A percentile compares a stretch with the other conserved stretches of the same genome.
These are phyloP conservation scores for Okapia johnstoni DNA, from an alignment of 2,113 vertebrate species.

Conservation along the genomic window DNA sequence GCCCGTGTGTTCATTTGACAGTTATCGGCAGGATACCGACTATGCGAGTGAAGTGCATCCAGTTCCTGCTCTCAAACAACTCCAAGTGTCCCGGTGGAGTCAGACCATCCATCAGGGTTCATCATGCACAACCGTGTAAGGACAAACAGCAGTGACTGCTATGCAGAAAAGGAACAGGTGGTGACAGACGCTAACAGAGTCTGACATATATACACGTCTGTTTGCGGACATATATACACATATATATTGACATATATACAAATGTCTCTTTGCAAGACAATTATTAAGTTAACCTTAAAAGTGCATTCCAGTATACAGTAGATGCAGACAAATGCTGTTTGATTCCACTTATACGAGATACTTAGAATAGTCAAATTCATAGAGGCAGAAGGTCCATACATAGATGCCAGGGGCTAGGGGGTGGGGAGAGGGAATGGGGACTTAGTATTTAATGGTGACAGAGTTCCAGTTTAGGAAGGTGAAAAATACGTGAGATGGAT, in stretches of 20 bases:
- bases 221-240: not conserved
- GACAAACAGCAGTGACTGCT: not conserved
- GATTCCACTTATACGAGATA: not conserved
- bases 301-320: not conserved
- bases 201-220: not conserved
- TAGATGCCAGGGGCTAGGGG: not conserved
- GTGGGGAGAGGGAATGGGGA: not conserved
- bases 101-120: not conserved
- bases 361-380: not conserved
- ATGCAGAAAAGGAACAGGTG: not conserved
- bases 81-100: not conserved
- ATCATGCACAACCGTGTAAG: not conserved
- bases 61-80: not conserved
- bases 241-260: not conserved
- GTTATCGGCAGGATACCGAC: accelerated
- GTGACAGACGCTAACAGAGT: not conserved
- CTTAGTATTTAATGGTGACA: not conserved
- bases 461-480: not conserved
- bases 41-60: not conserved
- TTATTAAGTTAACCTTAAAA: not conserved
- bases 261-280: not conserved
- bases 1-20: not conserved
- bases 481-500: not conserved
- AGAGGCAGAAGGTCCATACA: not conserved
- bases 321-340: not conserved